Evolutionary conservation across 2,797 vertebrate species (phyloP), one percentile per base, ranked within the genome.

Genomic region (Dromococcyx pavoninus): DNA sequence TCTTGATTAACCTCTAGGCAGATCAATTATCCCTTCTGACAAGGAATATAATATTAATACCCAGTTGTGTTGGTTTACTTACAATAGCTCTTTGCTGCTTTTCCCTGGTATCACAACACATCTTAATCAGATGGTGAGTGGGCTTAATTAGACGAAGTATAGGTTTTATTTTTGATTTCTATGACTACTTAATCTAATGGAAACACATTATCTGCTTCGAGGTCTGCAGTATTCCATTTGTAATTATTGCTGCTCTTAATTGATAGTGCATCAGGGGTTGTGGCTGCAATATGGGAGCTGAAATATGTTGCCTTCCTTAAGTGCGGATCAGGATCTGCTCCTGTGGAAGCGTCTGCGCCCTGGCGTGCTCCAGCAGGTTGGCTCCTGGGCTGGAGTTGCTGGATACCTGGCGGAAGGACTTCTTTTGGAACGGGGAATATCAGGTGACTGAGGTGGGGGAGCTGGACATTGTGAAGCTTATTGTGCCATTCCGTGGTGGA

Each of bases 111-210:
- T 97, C 96, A 79, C 97, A 95, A 97, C 96, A 95, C 95, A 94
- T 97, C 97, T 98, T 97, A 96, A 98, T 98, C 97, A 97, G 97
- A 97, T 97, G 97, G 97, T 97, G 97, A 97, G 97, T 97, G 97
- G 96, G 97, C 96, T 98, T 98, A 98, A 98, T 98, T 98, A 98
- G 96, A 91, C 79, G 69, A 96, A 98, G 97, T 97, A 97, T 97
- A 97, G 95, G 97, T 93, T 97, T 97, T 97, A 97, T 97, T 97
- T 97, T 97, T 97, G 93, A 97, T 97, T 97, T 97, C 94, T 97
- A 96, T 96, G 97, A 97, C 97, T 98, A 97, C 97, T 98, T 98
- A 97, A 97, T 97, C 96, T 97, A 98, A 98, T 97, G 96, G 97
- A 97, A 98, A 93, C 95, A 93, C 97, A 97, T 98, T 98, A 97